These are phyloP conservation scores for Perca flavescens DNA, from an alignment of 2,113 vertebrate species.

Conservation along the genomic window DNA sequence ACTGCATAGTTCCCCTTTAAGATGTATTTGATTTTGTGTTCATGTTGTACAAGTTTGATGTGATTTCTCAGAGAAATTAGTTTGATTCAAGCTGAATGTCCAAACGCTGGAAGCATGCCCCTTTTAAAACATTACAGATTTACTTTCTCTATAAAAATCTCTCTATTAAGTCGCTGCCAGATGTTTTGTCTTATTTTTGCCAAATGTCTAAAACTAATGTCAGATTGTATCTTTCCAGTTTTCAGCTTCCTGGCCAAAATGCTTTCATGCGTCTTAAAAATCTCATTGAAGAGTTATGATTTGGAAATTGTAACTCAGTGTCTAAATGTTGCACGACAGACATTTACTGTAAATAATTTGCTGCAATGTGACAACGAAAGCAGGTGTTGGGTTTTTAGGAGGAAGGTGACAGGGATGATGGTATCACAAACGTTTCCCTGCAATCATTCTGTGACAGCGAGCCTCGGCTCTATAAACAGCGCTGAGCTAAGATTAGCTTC, in stretches of 20 bases:
- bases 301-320: neutral
- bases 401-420: conserved; percentile 28
- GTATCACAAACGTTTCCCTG: neutral
- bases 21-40: neutral
- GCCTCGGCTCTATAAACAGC: conserved; percentile 26
- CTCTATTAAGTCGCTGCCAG: conserved; percentile 13
- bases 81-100: neutral
- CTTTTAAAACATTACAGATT: neutral
- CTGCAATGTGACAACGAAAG: conserved; percentile 1
- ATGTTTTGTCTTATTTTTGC: neutral
- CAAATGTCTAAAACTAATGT: conserved; percentile 8
- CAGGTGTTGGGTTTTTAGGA: conserved; percentile 14
- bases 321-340: neutral
- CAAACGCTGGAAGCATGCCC: neutral
- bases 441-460: conserved; percentile 36
- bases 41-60: neutral
- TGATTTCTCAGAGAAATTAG: neutral
- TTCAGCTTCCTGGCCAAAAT: neutral
- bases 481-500: conserved; percentile 67
- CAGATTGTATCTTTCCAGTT: neutral
- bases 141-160: neutral
- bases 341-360: neutral
- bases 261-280: neutral
- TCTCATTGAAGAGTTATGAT: neutral
- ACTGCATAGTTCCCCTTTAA: too few relatives aligned